Conservation (phyloP, 2,113 vertebrate genomes). For the Peucedramus taeniatus region DNA sequence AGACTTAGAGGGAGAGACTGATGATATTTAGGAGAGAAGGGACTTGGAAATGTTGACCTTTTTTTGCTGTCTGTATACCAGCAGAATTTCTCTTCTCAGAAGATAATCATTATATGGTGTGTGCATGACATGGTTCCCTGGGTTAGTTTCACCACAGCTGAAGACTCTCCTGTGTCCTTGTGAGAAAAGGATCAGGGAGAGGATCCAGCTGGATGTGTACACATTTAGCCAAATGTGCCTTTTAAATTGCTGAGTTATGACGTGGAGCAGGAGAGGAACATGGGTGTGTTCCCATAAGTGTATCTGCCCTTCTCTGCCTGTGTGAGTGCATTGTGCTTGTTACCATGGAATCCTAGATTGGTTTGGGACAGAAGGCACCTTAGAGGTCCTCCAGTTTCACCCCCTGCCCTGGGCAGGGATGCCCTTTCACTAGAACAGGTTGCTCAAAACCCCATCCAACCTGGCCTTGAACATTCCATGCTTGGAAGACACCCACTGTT, state of each 20-base stretch:
- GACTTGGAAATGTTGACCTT: neutral
- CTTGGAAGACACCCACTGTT: neutral
- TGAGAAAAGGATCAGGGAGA: neutral
- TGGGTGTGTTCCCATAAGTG: neutral
- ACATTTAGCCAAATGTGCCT: neutral
- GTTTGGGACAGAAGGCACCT: neutral
- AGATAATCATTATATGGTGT: neutral
- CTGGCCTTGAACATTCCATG: neutral
- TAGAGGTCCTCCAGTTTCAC: neutral
- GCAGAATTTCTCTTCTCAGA: neutral
- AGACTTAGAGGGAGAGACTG: neutral
- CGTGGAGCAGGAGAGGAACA: neutral
- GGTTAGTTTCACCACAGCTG: neutral
- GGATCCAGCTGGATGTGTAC: neutral
- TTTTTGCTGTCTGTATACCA: neutral
- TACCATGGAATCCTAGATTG: neutral
- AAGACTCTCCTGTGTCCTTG: neutral
- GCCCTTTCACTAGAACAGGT: neutral
- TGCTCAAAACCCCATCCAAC: neutral
- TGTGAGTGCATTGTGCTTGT: neutral
- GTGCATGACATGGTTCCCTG: neutral
- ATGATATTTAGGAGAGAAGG: neutral
- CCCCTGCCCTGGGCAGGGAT: neutral
- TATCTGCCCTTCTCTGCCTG: neutral
- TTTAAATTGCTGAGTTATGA: neutral